Evolutionary conservation across 2,797 vertebrate genomes (phyloP).

Genomic region (Dicrostonyx torquatus): DNA sequence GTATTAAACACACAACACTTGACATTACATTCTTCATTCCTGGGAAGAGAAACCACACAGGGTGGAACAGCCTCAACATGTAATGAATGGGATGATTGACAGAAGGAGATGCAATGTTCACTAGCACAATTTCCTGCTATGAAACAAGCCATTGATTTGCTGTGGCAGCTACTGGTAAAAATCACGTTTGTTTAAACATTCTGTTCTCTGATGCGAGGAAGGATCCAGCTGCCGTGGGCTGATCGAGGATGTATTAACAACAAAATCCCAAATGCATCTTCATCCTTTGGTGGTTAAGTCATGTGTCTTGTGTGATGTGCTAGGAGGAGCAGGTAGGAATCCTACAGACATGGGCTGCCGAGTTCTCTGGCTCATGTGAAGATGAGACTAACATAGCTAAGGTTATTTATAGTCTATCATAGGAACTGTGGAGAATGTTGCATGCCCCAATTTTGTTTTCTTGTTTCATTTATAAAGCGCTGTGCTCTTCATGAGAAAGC

Average conservation of each 20-base stretch:
- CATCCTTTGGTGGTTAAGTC: background rate
- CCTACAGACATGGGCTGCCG: background rate
- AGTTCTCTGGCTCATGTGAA: background rate
- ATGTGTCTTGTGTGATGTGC: background rate
- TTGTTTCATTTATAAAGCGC: slow-evolving; percentile 1
- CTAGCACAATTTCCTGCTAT: slow-evolving; percentile 65
- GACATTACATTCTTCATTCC: slow-evolving; percentile 71
- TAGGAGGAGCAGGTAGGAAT: background rate
- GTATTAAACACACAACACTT: slow-evolving; percentile 64
- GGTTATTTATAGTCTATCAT: background rate
- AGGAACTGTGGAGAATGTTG: background rate
- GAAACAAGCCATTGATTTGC: slow-evolving; percentile 67
- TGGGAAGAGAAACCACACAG: slow-evolving; percentile 65
- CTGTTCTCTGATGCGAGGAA: slow-evolving; percentile 17
- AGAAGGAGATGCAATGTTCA: slow-evolving; percentile 61
- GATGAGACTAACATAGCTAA: background rate
- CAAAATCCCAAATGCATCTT: background rate
- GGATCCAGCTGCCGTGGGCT: background rate
- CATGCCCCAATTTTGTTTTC: background rate
- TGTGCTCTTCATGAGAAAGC: slow-evolving; percentile 17
- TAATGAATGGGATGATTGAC: slow-evolving; percentile 69
- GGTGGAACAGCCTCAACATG: slow-evolving; percentile 58
- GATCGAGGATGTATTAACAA: slow-evolving; percentile 6
- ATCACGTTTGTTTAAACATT: slow-evolving; percentile 47
- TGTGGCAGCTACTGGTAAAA: slow-evolving; percentile 69